Conservation (phyloP, 2,797 vertebrate genomes). For the Sebastes diaconus region DNA sequence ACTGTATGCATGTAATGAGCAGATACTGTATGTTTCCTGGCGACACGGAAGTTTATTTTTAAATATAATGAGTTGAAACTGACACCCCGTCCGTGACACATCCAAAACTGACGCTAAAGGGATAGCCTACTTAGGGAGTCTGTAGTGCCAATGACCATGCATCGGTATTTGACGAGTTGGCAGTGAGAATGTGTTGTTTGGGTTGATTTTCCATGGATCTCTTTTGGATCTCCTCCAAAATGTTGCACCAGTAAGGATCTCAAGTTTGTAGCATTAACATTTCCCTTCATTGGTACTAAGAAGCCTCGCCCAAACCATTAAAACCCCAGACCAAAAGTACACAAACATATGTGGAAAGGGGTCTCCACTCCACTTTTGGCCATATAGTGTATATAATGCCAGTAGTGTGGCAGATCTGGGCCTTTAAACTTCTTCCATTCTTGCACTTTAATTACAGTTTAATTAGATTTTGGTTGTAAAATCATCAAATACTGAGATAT, state of each 20-base stretch:
- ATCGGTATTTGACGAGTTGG: not conserved
- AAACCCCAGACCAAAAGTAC: not conserved
- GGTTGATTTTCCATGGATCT: not conserved
- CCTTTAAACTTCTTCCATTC: not conserved
- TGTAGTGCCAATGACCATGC: not conserved
- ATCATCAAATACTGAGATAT: constrained; percentile 16
- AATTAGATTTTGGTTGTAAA: constrained; percentile 16
- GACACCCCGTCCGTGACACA: too few relatives aligned
- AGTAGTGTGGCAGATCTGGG: not conserved
- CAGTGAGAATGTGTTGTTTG: not conserved
- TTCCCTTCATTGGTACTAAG: not conserved
- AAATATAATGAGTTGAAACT: not conserved
- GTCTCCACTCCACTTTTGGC: not conserved
- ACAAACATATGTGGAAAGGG: not conserved
- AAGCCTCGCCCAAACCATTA: not conserved
- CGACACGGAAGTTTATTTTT: not conserved
- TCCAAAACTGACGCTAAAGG: not conserved
- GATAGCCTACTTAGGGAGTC: not conserved
- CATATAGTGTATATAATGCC: not conserved
- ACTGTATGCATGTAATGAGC: not conserved
- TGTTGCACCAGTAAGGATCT: not conserved
- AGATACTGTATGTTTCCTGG: not conserved
- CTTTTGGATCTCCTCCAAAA: not conserved
- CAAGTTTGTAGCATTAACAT: not conserved
- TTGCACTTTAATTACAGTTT: constrained; percentile 9